phyloP scores from a whole-genome alignment of 1,140 invertebrate genomes.

The Drosophila persimilis region DNA sequence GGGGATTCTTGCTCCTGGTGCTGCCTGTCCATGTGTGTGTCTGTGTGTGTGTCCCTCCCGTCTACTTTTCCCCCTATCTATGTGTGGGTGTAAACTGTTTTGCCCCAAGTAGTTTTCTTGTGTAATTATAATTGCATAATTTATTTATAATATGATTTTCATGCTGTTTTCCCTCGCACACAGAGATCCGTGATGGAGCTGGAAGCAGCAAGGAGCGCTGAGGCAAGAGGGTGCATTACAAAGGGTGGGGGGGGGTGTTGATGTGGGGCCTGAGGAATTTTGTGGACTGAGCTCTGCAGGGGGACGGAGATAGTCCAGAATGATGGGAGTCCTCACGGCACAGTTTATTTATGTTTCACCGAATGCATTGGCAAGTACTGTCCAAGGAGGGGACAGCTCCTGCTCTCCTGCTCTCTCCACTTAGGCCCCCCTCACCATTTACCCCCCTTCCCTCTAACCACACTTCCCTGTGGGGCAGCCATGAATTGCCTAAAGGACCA shows the following conservation, averaged over 20 bases:
- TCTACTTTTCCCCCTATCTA: not conserved
- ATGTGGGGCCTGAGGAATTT: not conserved
- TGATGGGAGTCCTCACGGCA: conserved; percentile 33
- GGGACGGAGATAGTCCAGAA: not conserved
- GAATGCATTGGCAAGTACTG: conserved; percentile 61
- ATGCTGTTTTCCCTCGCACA: conserved; percentile 67
- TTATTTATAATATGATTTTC: conserved; percentile 82
- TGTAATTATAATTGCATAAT: conserved; percentile 82
- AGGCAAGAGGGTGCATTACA: not conserved
- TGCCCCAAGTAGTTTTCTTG: conserved; percentile 80
- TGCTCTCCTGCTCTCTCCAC: not conserved
- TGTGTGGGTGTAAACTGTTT: conserved; percentile 58
- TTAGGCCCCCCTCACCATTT: too few species aligned
- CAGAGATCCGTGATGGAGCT: conserved; percentile 5
- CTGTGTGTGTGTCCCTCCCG: conserved; percentile 10
- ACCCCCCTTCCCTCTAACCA: too few species aligned
- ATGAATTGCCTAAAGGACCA: conserved; percentile 43
- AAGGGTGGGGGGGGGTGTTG: too few species aligned
- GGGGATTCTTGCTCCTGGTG: conserved; percentile 22
- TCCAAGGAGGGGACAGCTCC: conserved; percentile 1
- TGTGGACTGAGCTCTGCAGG: too few species aligned
- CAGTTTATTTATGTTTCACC: conserved; percentile 64
- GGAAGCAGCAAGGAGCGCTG: not conserved
- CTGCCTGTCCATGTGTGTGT: conserved; percentile 21
- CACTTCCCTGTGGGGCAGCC: conserved; percentile 1